These are phyloP conservation scores for Seriola dumerili DNA, from an alignment of 2,113 vertebrate species.

Conservation along the genomic window DNA sequence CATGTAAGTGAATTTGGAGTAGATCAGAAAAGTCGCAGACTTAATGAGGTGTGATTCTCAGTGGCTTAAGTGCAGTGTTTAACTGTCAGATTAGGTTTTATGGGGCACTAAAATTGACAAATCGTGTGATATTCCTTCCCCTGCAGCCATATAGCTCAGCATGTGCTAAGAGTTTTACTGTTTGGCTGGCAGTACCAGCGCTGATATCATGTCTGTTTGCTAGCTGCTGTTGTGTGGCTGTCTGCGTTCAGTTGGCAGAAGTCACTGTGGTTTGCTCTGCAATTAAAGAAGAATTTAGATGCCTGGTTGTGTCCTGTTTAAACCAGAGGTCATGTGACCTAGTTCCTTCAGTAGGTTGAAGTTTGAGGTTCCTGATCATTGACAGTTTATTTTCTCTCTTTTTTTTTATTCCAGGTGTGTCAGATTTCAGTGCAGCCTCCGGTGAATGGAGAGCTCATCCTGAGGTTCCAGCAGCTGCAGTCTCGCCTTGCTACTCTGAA, in stretches of 20 bases:
- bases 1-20: slow-evolving; percentile 11
- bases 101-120: slow-evolving; percentile 52
- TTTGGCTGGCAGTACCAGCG: slow-evolving; percentile 42
- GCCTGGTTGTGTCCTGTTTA: slow-evolving; percentile 6
- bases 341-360: background rate
- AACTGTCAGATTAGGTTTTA: slow-evolving; percentile 63
- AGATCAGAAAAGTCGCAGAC: slow-evolving; percentile 38
- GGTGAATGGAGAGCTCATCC: slow-evolving; percentile 93
- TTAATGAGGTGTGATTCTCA: slow-evolving; percentile 58
- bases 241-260: slow-evolving; percentile 46
- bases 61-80: slow-evolving; percentile 64
- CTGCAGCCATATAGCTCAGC: slow-evolving; percentile 52
- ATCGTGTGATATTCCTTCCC: slow-evolving; percentile 59
- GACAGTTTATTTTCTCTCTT: background rate
- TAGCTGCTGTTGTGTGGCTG: slow-evolving; percentile 35
- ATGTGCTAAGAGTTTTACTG: slow-evolving; percentile 63
- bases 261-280: slow-evolving; percentile 40
- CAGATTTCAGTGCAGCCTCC: slow-evolving; percentile 96
- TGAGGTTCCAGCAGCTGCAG: slow-evolving; percentile 96
- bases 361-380: background rate
- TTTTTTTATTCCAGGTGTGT: slow-evolving; percentile 86
- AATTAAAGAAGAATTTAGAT: slow-evolving; percentile 41
- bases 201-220: slow-evolving; percentile 72
- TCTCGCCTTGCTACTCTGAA: slow-evolving; percentile 95
- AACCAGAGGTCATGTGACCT: background rate